Base-by-base conservation (phyloP, 1,140 invertebrate species). In the Bombus turneri region DNA sequence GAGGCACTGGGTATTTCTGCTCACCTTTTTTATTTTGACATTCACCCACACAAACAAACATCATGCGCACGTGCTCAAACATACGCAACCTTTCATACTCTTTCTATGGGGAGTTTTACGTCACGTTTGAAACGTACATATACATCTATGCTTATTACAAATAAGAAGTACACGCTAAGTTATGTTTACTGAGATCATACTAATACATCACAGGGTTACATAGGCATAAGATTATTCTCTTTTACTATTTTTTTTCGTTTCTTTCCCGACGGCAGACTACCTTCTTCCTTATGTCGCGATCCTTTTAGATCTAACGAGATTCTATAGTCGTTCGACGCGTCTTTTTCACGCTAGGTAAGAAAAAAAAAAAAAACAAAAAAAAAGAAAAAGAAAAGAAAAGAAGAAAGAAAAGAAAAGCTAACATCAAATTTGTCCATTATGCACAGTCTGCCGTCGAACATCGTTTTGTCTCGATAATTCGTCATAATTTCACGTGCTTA, bases 151-250 rank as follows among this genome's bases (percentile, higher is more conserved):
- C 92, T 93, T 94, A 93, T 88, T 87, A 86, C 89, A 92, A 91
- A 90, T 93, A 93, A 92, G 92, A 93, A 93, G 86, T 94, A 94
- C 91, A 87, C 83, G 86, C 91, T 94, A 94, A 93, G 92, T 95
- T 94, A 95, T 88, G 91, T 93, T 95, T 95, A 95, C 93, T 95
- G 95, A 95, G 94, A 95, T 95, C 95, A 95, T 95, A 95, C 93
- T 95, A 95, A 95, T 95, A 95, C 95, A 95, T 95, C 95, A 95
- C 95, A 95, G 95, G 95, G 94, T 95, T 95, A 95, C 95, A 95
- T 94, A 93, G 92, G 94, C 91, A 91, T 88, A 90, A 93, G 91
- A 90, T 94, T 94, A 83, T 78, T 85, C 91, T 88, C 80, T 90
- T 86, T 85, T 90, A 81, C 81, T 87, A 83, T 91, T 92, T 91